phyloP scores from a whole-genome alignment of 2,888 invertebrate genomes.

The Polydrusus pterygomalis region DNA sequence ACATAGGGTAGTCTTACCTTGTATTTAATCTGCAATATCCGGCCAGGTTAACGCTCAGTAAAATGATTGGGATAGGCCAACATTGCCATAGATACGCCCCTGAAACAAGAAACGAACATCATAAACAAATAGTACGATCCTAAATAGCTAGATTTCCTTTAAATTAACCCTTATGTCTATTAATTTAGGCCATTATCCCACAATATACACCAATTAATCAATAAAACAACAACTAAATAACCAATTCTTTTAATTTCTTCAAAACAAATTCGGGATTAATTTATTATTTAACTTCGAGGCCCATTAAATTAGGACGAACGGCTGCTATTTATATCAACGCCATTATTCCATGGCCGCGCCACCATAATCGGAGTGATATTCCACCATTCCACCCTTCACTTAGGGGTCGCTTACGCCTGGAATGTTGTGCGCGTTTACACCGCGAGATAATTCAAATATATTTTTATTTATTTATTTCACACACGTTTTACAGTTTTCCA shows the following conservation, averaged over 20 bases:
- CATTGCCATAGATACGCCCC: neutral
- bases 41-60: too few species aligned
- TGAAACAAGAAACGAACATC: neutral
- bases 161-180: slow-evolving; percentile 32
- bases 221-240: slow-evolving; percentile 30
- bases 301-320: slow-evolving; percentile 47
- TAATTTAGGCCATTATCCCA: slow-evolving; percentile 16
- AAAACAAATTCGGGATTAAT: slow-evolving; percentile 41
- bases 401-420: slow-evolving; percentile 38
- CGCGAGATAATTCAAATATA: neutral
- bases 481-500: too few species aligned
- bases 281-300: slow-evolving; percentile 44
- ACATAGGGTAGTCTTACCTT: too few species aligned
- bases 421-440: slow-evolving; percentile 30
- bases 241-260: slow-evolving; percentile 38
- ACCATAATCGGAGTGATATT: slow-evolving; percentile 48
- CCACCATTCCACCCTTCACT: slow-evolving; percentile 42
- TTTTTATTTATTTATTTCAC: neutral
- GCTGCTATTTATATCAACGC: slow-evolving; percentile 48
- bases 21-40: too few species aligned
- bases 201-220: slow-evolving; percentile 30
- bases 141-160: neutral
- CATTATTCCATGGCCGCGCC: slow-evolving; percentile 47
- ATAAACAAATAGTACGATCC: neutral
- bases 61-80: too few species aligned